Evolutionary conservation across 2,797 vertebrate genomes (phyloP).

Genomic region (Limosa lapponica): DNA sequence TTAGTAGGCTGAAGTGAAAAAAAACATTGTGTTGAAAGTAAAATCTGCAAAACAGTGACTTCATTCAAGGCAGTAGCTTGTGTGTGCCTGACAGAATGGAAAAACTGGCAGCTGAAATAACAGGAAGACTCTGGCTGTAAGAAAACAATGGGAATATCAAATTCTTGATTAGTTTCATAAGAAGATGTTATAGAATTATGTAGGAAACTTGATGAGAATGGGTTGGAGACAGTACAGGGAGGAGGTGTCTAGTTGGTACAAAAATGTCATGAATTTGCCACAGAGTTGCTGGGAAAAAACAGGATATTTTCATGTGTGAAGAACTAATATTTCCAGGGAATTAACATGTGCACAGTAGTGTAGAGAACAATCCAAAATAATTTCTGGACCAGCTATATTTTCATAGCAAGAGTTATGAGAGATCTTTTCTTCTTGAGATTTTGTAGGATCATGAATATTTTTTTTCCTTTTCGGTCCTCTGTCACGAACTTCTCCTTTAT

Average conservation of each 20-base stretch:
- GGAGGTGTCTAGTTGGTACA: not conserved
- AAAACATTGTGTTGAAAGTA: not conserved
- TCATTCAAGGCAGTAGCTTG: not conserved
- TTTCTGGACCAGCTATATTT: not conserved
- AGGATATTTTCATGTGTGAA: not conserved
- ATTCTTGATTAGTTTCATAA: not conserved
- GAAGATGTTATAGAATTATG: not conserved
- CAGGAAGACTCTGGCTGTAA: not conserved
- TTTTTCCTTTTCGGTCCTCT: rapidly evolving
- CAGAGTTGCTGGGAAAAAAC: not conserved
- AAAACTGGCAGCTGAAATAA: not conserved
- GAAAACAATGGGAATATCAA: not conserved
- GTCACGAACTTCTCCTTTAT: not conserved
- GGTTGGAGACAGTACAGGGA: not conserved
- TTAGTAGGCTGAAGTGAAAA: not conserved
- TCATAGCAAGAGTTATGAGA: not conserved
- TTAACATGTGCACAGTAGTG: not conserved
- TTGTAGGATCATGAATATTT: not conserved
- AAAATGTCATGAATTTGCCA: not conserved
- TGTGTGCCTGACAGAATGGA: not conserved
- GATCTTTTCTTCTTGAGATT: not conserved
- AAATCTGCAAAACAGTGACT: not conserved
- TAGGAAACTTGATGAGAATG: not conserved
- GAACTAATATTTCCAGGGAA: not conserved
- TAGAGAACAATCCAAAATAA: not conserved